These are phyloP conservation scores for Plodia interpunctella DNA, from an alignment of 1,140 invertebrate species.

Conservation along the genomic window DNA sequence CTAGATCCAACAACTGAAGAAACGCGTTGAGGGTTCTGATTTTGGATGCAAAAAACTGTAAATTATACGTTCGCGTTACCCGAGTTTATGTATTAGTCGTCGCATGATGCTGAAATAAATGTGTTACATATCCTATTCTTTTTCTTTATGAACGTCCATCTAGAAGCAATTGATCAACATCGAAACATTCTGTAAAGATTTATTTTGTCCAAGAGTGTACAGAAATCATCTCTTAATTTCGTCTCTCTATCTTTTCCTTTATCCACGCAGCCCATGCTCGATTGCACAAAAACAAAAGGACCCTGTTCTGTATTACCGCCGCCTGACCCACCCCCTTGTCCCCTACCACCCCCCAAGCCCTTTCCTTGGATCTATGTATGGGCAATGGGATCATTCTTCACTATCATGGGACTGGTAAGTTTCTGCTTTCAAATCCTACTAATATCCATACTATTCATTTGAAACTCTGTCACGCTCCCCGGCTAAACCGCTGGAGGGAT, in stretches of 20 bases:
- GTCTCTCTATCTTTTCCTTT: neutral
- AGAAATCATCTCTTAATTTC: too few species aligned
- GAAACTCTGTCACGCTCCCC: too few species aligned
- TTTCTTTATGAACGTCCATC: neutral
- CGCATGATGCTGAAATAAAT: constrained; percentile 26
- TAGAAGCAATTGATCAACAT: neutral
- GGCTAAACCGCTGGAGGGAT: too few species aligned
- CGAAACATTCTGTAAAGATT: too few species aligned
- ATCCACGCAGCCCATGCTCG: constrained; percentile 50
- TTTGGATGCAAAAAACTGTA: constrained; percentile 24
- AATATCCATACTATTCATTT: too few species aligned
- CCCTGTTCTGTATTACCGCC: constrained; percentile 41
- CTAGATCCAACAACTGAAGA: constrained; percentile 22
- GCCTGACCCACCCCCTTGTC: constrained; percentile 38
- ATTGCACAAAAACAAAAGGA: constrained; percentile 41
- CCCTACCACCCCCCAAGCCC: constrained; percentile 42
- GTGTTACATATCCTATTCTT: neutral
- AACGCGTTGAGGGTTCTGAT: constrained; percentile 45
- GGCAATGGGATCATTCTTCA: constrained; percentile 35
- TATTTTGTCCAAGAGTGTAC: too few species aligned
- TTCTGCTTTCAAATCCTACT: too few species aligned
- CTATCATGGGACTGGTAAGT: constrained; percentile 53
- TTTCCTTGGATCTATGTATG: constrained; percentile 55
- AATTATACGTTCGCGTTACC: constrained; percentile 6
- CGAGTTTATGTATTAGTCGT: constrained; percentile 14